phyloP scores from a whole-genome alignment of 2,113 vertebrate species.

The Pungitius pungitius region DNA sequence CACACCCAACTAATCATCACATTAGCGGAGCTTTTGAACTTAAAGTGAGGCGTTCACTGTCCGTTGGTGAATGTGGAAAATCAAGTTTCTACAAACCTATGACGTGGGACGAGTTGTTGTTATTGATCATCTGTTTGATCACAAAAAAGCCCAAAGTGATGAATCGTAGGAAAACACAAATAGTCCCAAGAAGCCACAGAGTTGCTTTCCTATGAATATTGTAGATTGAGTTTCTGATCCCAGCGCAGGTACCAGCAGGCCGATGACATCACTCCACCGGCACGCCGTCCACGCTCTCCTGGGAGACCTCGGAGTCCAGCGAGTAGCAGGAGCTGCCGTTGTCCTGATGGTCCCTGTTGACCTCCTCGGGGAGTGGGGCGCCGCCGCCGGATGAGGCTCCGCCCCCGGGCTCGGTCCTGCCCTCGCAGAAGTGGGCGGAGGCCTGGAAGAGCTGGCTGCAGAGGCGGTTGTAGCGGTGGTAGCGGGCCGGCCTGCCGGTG shows the following conservation, averaged over 20 bases:
- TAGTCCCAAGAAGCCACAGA: not conserved
- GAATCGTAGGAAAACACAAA: not conserved
- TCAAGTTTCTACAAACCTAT: not conserved
- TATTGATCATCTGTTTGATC: not conserved
- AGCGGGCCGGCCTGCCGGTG: slow-evolving; percentile 87
- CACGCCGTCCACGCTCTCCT: slow-evolving; percentile 87
- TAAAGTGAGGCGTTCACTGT: slow-evolving; percentile 11
- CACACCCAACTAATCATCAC: not conserved
- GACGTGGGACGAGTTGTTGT: not conserved
- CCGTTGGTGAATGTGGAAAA: slow-evolving; percentile 24
- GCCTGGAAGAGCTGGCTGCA: slow-evolving; percentile 82
- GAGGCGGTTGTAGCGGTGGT: slow-evolving; percentile 85
- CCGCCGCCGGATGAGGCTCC: slow-evolving; percentile 27
- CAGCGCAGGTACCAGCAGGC: slow-evolving; percentile 27
- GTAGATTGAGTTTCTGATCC: not conserved
- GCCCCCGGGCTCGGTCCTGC: slow-evolving; percentile 56
- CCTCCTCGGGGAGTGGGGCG: slow-evolving; percentile 71
- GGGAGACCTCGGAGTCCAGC: slow-evolving; percentile 88
- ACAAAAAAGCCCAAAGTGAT: not conserved
- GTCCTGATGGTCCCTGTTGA: slow-evolving; percentile 81
- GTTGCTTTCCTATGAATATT: not conserved
- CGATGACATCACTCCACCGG: slow-evolving; percentile 83
- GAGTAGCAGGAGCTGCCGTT: slow-evolving; percentile 88
- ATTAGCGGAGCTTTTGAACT: not conserved
- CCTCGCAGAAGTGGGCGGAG: slow-evolving; percentile 83